Conservation (phyloP, 2,888 invertebrate genomes). For the Lasius fuliginosus region DNA sequence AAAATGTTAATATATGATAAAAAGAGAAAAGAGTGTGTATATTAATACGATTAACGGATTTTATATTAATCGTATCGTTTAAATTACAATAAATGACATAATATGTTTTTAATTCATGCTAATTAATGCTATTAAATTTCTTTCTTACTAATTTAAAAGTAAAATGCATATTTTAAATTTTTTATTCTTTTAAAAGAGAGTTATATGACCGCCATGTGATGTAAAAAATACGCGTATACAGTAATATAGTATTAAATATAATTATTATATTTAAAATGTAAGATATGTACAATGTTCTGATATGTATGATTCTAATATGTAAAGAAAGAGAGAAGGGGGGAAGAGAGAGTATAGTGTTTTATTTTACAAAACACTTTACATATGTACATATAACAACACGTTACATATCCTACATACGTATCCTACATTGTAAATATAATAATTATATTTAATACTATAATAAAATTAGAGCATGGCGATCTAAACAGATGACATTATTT, state of each 20-base stretch:
- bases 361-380: background rate
- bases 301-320: too few species aligned
- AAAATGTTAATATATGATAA: background rate
- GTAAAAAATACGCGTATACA: background rate
- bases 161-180: background rate
- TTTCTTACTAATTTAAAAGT: background rate
- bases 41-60: background rate
- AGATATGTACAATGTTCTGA: too few species aligned
- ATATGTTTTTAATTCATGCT: background rate
- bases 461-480: slow-evolving; percentile 2
- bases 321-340: too few species aligned
- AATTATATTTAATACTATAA: background rate
- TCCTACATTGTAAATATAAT: background rate
- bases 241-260: background rate
- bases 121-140: background rate
- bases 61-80: background rate
- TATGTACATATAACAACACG: too few species aligned
- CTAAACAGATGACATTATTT: slow-evolving; percentile 6
- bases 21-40: background rate
- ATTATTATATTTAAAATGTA: background rate
- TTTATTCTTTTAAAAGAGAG: background rate
- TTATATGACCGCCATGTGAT: background rate
- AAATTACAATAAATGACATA: background rate
- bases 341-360: too few species aligned
- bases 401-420: too few species aligned